phyloP scores from a whole-genome alignment of 2,113 vertebrate species.

The Blennius ocellaris region DNA sequence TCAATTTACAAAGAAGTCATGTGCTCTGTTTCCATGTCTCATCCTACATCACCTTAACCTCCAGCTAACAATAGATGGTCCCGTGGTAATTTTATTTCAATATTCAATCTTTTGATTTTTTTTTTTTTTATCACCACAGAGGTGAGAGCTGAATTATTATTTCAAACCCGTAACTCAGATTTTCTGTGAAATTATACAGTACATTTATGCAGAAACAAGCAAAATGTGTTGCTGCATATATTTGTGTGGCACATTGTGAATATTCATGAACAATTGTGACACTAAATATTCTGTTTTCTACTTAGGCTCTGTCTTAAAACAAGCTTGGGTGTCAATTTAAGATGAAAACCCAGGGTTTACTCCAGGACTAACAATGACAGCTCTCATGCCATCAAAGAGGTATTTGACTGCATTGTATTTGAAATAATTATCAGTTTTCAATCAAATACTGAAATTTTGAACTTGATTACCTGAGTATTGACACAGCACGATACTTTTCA shows the following conservation, averaged over 20 bases:
- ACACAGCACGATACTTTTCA: neutral
- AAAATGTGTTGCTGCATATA: slow-evolving; percentile 20
- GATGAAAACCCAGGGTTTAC: slow-evolving; percentile 9
- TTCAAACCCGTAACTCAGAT: slow-evolving; percentile 4
- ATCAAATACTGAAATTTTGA: slow-evolving; percentile 4
- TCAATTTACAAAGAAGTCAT: slow-evolving; percentile 32
- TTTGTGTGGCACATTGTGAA: slow-evolving; percentile 24
- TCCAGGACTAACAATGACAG: slow-evolving; percentile 18
- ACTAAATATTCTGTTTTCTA: slow-evolving; percentile 32
- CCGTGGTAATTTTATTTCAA: slow-evolving; percentile 7
- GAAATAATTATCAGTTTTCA: slow-evolving; percentile 12
- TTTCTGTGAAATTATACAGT: slow-evolving; percentile 30
- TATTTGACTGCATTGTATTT: neutral
- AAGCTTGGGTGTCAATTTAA: slow-evolving; percentile 8
- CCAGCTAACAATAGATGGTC: neutral
- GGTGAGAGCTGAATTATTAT: slow-evolving; percentile 1
- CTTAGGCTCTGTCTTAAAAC: slow-evolving; percentile 14
- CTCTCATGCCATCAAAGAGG: neutral
- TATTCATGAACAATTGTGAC: slow-evolving; percentile 37
- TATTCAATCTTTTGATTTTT: slow-evolving; percentile 9
- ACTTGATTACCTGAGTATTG: neutral
- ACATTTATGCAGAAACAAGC: slow-evolving; percentile 27
- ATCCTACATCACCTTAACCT: slow-evolving; percentile 30
- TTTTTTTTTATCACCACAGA: neutral
- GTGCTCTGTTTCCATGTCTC: neutral